phyloP scores from a whole-genome alignment of 1,140 invertebrate species.

The Anastatus disparis region DNA sequence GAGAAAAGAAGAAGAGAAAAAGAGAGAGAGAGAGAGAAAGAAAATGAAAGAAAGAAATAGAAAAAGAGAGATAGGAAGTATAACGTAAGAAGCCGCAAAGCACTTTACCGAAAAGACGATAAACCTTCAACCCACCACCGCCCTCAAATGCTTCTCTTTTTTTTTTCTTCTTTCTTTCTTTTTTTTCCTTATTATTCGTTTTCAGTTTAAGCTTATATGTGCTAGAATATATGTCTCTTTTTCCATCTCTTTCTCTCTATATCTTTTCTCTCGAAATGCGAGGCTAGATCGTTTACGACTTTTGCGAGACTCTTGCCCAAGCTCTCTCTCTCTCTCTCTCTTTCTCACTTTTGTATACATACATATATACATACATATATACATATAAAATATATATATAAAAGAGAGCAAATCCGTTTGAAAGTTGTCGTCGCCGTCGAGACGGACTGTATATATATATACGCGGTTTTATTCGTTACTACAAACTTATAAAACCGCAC shows the following conservation, averaged over 20 bases:
- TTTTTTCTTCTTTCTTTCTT: constrained; percentile 50
- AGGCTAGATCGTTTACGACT: constrained; percentile 45
- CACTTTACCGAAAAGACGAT: constrained; percentile 54
- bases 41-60: constrained; percentile 8
- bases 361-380: too few species aligned
- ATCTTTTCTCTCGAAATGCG: too few species aligned
- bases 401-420: not conserved
- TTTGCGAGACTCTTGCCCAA: too few species aligned
- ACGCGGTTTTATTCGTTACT: not conserved
- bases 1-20: constrained; percentile 1
- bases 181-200: too few species aligned
- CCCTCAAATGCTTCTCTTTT: constrained; percentile 49
- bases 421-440: not conserved
- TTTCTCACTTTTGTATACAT: too few species aligned
- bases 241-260: constrained; percentile 37
- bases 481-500: not conserved
- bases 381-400: too few species aligned
- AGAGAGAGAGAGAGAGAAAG: constrained; percentile 4
- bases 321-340: too few species aligned
- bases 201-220: too few species aligned
- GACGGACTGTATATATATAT: not conserved
- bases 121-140: constrained; percentile 54
- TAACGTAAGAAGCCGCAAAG: constrained; percentile 51
- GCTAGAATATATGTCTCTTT: constrained; percentile 35
- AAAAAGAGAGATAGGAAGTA: constrained; percentile 28